These are phyloP conservation scores for Onychomys arenicola DNA, from an alignment of 2,797 vertebrate species.

Conservation along the genomic window DNA sequence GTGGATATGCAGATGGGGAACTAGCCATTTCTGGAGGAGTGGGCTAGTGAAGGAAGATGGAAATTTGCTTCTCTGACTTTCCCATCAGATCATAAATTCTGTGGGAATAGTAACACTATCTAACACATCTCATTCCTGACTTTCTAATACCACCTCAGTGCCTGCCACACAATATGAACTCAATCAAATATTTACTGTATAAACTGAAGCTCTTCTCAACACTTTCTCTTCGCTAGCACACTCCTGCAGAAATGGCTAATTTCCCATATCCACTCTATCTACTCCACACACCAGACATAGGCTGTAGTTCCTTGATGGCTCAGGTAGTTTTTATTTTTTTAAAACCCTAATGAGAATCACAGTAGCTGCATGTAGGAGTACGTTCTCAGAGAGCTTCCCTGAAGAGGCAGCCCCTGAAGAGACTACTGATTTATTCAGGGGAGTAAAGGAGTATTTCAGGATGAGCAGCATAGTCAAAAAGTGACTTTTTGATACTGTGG, in stretches of 20 bases:
- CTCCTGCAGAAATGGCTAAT: background rate
- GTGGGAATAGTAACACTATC: background rate
- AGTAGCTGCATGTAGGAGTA: background rate
- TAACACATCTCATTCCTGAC: background rate
- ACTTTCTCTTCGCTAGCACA: rapidly evolving
- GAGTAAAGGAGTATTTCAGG: background rate
- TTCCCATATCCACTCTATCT: background rate
- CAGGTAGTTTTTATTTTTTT: background rate
- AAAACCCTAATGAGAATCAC: background rate
- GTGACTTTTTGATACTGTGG: background rate
- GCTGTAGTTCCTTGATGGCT: background rate
- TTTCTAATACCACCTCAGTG: background rate
- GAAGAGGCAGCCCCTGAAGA: background rate
- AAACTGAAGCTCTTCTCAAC: background rate
- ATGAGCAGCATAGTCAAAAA: background rate
- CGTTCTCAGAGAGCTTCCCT: background rate
- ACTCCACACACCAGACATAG: background rate
- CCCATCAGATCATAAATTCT: background rate
- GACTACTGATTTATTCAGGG: background rate
- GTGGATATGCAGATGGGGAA: background rate
- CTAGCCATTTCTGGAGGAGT: background rate
- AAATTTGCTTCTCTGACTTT: background rate
- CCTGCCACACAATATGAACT: background rate
- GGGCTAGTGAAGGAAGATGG: background rate
- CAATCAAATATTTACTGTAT: background rate